Evolutionary conservation across 2,888 invertebrate species (phyloP), one percentile per base, ranked within the genome.

Genomic region (Mimachlamys varia): DNA sequence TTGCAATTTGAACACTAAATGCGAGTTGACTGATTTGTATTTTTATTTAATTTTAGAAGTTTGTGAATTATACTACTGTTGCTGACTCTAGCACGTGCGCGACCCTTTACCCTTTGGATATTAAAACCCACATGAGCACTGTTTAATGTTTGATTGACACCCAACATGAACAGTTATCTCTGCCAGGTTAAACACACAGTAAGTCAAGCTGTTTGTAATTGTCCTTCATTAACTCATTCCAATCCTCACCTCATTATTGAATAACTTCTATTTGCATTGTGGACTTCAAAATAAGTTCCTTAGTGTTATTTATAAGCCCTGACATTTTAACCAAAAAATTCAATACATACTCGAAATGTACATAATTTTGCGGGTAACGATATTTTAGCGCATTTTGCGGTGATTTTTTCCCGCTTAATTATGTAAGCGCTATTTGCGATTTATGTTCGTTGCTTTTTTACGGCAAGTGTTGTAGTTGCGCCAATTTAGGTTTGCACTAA

Each of bases 51-150:
- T 53, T 17, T 19, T 1, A 1, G 58, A 19, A 22, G 58, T 19
- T 10, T 22, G n/a, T 58, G 7, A 58, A 22, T 4, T n/a, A 58
- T n/a, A 19, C 22, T 22, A 58, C 53, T 53, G 53, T 4, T 58
- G 58, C 58, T 58, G 33, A 76, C 27, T 33, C 22, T 33, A 13
- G 33, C 76, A 76, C 76, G 33, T 76, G 76, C 76, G 22, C 10
- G 62, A n/a, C 62, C 62, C 62, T n/a, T 62, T 76, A 76, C 76
- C 76, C 33, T 76, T 76, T 76, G 76, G 19, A 33, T 76, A 76
- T 7, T 22, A 76, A 76, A 76, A 33, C 27, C 27, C 76, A 33
- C 12, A 15, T 13, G 53, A 53, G 15, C 17, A 33, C 12, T 27
- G 76, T 76, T 76, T 76, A 76, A 33, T 76, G 22, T 76, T 76